Conservation (phyloP, 2,797 vertebrate genomes). For the Lutjanus argentimaculatus region DNA sequence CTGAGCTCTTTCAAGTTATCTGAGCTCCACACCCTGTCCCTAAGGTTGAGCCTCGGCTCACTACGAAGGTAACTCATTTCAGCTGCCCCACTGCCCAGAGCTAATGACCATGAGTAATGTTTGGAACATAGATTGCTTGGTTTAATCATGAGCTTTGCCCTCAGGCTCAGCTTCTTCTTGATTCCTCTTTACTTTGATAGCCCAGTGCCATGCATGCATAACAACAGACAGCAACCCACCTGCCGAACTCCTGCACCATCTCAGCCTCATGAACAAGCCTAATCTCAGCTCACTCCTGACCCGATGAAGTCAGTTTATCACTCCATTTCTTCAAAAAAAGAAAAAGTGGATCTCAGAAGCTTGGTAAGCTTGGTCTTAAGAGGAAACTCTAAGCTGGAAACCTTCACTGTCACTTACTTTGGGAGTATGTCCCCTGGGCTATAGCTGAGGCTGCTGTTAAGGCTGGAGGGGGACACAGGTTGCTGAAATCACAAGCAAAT, state of each 20-base stretch:
- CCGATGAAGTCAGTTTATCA: not conserved
- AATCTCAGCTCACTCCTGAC: not conserved
- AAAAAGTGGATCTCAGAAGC: conserved; percentile 3
- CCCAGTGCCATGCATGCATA: conserved; percentile 10
- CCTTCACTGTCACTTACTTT: not conserved
- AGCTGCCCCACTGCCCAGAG: conserved; percentile 35
- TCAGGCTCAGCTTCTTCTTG: conserved; percentile 27
- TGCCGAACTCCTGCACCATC: conserved; percentile 19
- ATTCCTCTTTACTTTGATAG: conserved; percentile 29
- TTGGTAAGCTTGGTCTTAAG: not conserved
- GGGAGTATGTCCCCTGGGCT: not conserved
- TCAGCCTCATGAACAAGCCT: conserved; percentile 1
- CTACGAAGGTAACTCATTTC: conserved; percentile 49
- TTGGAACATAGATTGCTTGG: conserved; percentile 26
- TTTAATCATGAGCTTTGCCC: conserved; percentile 37
- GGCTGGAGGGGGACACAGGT: not conserved
- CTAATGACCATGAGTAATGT: conserved; percentile 45
- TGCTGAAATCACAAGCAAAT: not conserved
- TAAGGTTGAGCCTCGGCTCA: conserved; percentile 33
- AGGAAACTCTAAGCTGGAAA: not conserved
- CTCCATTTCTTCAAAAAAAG: not conserved
- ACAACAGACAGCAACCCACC: conserved; percentile 10
- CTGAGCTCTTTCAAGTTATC: conserved; percentile 49
- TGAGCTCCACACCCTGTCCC: conserved; percentile 41
- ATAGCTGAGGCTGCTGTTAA: not conserved